A percentile compares a stretch with the other conserved stretches of the same genome.
These are phyloP conservation scores for Hydrochoerus hydrochaeris DNA, from an alignment of 2,113 vertebrate genomes.

Conservation along the genomic window DNA sequence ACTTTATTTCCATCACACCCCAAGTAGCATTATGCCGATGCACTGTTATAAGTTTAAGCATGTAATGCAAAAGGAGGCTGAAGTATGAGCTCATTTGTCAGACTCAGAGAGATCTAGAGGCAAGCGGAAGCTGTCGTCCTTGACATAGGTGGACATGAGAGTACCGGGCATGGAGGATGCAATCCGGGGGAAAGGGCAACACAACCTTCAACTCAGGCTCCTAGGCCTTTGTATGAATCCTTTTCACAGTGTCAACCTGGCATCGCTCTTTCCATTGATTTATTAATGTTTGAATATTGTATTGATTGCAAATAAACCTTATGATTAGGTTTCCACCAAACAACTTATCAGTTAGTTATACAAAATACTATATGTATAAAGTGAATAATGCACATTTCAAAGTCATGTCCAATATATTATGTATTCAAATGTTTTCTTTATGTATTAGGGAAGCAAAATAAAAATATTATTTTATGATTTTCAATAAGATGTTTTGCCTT, in stretches of 20 bases:
- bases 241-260: not conserved
- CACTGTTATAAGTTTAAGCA: not conserved
- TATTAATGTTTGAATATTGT: not conserved
- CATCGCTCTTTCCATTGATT: not conserved
- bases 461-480: not conserved
- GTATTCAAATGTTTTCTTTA: too few species aligned
- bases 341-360: not conserved
- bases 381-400: not conserved
- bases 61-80: not conserved
- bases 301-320: not conserved
- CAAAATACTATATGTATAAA: not conserved
- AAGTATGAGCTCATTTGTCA: not conserved
- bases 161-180: not conserved
- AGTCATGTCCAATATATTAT: not conserved
- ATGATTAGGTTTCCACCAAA: not conserved
- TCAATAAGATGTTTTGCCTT: not conserved
- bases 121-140: not conserved
- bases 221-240: not conserved
- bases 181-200: not conserved
- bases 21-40: not conserved
- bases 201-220: not conserved
- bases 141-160: not conserved
- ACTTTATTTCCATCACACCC: not conserved
- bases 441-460: not conserved
- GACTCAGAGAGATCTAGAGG: not conserved